phyloP scores from a whole-genome alignment of 2,797 vertebrate species.

The Pachyuromys duprasi region DNA sequence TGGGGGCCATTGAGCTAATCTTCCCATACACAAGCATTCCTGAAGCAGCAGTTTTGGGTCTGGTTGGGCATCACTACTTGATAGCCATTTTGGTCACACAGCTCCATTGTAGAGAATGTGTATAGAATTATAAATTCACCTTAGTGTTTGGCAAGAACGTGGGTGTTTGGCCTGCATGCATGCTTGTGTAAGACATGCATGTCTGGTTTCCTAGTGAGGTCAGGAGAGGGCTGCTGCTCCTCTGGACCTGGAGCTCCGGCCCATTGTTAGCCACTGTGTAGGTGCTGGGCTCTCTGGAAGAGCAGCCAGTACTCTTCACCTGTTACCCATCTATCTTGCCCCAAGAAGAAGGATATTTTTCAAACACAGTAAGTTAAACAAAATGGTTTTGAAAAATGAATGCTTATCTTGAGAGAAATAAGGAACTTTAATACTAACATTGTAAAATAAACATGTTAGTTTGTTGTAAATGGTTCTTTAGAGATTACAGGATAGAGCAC shows the following conservation, averaged over 20 bases:
- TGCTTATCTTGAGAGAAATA: conserved; percentile 43
- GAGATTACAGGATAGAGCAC: background rate
- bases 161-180: background rate
- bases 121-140: conserved; percentile 9
- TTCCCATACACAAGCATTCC: background rate
- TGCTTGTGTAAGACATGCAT: background rate
- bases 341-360: conserved; percentile 9
- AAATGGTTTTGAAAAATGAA: conserved; percentile 44
- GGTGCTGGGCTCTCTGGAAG: background rate
- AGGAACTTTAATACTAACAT: conserved; percentile 5
- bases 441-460: background rate
- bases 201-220: background rate
- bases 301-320: background rate
- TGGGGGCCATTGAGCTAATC: background rate
- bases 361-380: background rate
- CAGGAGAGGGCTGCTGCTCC: background rate
- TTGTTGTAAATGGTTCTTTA: conserved; percentile 12
- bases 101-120: background rate
- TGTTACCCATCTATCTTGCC: background rate
- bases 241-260: background rate
- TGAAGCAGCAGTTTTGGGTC: background rate
- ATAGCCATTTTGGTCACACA: background rate
- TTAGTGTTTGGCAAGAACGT: conserved; percentile 10
- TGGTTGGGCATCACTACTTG: too few species aligned
- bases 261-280: background rate